Evolutionary conservation across 2,888 invertebrate species (phyloP), one percentile per base, ranked within the genome.

Genomic region (Orthosia gothica): DNA sequence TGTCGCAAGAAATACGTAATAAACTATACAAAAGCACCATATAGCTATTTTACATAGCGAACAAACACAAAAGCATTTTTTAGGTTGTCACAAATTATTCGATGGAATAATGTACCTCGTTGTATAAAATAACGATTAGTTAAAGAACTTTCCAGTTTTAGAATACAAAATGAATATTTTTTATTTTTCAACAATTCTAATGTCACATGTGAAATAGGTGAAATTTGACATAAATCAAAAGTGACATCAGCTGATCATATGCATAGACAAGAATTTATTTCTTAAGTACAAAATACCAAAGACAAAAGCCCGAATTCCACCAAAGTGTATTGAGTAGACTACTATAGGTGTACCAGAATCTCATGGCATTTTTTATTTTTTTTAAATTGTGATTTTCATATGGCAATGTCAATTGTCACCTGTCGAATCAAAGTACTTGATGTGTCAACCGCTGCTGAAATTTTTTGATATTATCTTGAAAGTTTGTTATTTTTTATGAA

Each of bases 1-100:
- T 73, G 79, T 77, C 62, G 62, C 59, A 71, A 55, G 67, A 74
- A 72, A 76, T 78, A 77, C 73, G 82, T 79, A 84, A 67, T 73
- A 65, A 57, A 75, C 58, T 58, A 64, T 20, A 68, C 49, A 73
- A 49, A 73, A 71, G 70, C 66, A 77, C 69, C 62, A 55, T 68
- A 74, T 65, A 76, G 55, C 62, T 70, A 70, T 57, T 74, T 76
- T 74, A 78, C 75, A 74, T 65, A 54, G 76, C 77, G 61, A 70
- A 61, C 15, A 50, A 68, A 73, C 66, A 73, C 63, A 50, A 64
- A 65, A 65, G 85, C 59, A 66, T 57, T 40, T 55, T n/a, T 18
- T 52, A 68, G 1, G 20, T 62, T 57, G 52, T 26, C 26, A 64
- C 50, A 76, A 82, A 54, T 52, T 20, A 68, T 50, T 65, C 9